Evolutionary conservation across 2,113 vertebrate species (phyloP).

Genomic region (Sorex araneus): DNA sequence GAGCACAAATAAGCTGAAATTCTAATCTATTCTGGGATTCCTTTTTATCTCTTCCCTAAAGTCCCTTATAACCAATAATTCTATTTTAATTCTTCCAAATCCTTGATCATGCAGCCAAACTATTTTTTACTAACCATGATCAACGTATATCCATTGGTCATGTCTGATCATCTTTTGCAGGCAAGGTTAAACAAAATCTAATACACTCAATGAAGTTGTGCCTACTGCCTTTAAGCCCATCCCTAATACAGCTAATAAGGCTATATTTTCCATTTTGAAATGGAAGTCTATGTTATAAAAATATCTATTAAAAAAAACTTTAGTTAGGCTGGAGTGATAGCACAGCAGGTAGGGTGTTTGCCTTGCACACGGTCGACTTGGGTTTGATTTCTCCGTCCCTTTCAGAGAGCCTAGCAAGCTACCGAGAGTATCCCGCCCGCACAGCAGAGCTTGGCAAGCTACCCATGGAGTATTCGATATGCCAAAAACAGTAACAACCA

Average conservation of each 20-base stretch:
- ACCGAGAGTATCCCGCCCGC: too few species aligned
- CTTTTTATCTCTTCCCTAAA: not conserved
- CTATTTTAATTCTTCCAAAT: slow-evolving; percentile 35
- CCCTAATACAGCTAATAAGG: not conserved
- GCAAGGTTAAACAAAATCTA: not conserved
- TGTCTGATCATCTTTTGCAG: not conserved
- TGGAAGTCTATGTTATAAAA: not conserved
- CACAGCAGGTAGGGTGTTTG: too few species aligned
- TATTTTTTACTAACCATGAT: not conserved
- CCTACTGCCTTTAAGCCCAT: not conserved
- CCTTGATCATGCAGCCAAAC: slow-evolving; percentile 9
- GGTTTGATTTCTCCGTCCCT: too few species aligned
- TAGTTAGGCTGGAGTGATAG: too few species aligned
- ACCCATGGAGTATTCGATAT: too few species aligned
- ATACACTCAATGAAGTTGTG: not conserved
- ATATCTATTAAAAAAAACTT: not conserved
- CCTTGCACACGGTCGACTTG: too few species aligned
- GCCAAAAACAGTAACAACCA: too few species aligned
- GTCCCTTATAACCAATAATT: not conserved
- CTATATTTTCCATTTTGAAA: not conserved
- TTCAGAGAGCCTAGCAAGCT: too few species aligned
- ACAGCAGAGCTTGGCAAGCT: too few species aligned
- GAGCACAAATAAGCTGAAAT: not conserved
- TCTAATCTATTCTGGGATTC: not conserved
- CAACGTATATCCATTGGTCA: not conserved